Conservation (phyloP, 2,797 vertebrate genomes). For the Chelon auratus region DNA sequence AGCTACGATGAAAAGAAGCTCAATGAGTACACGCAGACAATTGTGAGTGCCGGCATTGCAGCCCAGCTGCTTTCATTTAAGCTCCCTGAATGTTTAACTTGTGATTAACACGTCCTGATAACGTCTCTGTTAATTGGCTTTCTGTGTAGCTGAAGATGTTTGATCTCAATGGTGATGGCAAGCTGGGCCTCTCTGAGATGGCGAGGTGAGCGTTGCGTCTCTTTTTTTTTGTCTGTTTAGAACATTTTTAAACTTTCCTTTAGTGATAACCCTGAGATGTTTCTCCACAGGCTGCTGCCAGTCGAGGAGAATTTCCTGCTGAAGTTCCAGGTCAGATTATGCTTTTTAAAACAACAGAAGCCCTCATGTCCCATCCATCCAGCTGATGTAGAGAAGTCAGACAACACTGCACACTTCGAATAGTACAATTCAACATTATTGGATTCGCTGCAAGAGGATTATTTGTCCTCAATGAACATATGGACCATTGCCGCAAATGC, state of each 20-base stretch:
- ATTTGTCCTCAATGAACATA: constrained; percentile 45
- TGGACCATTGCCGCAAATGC: constrained; percentile 26
- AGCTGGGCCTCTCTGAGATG: constrained; percentile 97
- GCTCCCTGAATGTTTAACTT: constrained; percentile 13
- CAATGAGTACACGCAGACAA: constrained; percentile 95
- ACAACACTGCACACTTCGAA: constrained; percentile 1
- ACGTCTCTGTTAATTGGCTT: constrained; percentile 32
- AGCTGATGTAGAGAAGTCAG: not conserved
- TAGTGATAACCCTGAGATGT: constrained; percentile 13
- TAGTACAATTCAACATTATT: constrained; percentile 40
- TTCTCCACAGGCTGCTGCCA: constrained; percentile 89
- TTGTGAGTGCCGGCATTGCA: constrained; percentile 83
- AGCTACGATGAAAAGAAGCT: constrained; percentile 94
- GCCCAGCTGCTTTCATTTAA: constrained; percentile 3
- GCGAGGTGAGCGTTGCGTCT: constrained; percentile 86
- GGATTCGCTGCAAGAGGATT: constrained; percentile 57
- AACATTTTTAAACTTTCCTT: not conserved
- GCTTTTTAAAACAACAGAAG: not conserved
- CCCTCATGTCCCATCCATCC: not conserved
- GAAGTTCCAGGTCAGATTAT: constrained; percentile 90
- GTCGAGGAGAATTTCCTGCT: constrained; percentile 96
- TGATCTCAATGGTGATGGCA: constrained; percentile 95
- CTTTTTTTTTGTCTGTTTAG: not conserved
- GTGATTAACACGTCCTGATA: not conserved
- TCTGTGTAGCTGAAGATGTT: constrained; percentile 92